Evolutionary conservation across 2,113 vertebrate species (phyloP), one percentile per base, ranked within the genome.

Genomic region (Accipiter virgatus): DNA sequence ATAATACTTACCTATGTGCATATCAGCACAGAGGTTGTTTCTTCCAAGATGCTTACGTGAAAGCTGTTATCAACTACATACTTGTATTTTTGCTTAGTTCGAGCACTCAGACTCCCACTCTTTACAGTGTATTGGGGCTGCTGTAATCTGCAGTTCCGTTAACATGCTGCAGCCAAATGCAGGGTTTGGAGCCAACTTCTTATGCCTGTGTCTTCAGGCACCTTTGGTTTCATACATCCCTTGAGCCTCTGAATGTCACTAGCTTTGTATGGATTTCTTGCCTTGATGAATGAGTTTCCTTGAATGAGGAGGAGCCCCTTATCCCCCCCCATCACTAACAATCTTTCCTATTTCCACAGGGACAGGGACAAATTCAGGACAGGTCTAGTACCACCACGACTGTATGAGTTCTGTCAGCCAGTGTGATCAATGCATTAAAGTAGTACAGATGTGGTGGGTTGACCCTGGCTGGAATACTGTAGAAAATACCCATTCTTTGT

Each of bases 11-110:
- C 36, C 7, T 13, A 3, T 42, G 7, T 21, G 17, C 19, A 2
- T 36, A 34, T 50, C 36, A 47, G 43, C 23, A 26, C 50, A 52
- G 50, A 52, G 25, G 50, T 52, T 52, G 50, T 52, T 14, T 52
- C 50, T 52, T 52, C 50, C 26, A 19, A 83, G 31, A 32, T 17
- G 21, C 20, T 72, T 16, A 53, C 48, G 26, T 31, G 48, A 52
- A 77, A 80, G 58, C 18, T 0, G 0, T 22, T 80, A 38, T 23
- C 2, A 2, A 29, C 38, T 48, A 6, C 6, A 6, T 10, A 40
- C 12, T 32, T 53, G 31, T 22, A 13, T 81, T 73, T 70, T 72
- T 73, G 20, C 32, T 83, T 9, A 31, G 26, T 13, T 89, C 16
- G 32, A 17, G 47, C 34, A 13, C 23, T 93, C 20, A 9, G 20